phyloP scores from a whole-genome alignment of 2,113 vertebrate genomes.

The Lontra canadensis region DNA sequence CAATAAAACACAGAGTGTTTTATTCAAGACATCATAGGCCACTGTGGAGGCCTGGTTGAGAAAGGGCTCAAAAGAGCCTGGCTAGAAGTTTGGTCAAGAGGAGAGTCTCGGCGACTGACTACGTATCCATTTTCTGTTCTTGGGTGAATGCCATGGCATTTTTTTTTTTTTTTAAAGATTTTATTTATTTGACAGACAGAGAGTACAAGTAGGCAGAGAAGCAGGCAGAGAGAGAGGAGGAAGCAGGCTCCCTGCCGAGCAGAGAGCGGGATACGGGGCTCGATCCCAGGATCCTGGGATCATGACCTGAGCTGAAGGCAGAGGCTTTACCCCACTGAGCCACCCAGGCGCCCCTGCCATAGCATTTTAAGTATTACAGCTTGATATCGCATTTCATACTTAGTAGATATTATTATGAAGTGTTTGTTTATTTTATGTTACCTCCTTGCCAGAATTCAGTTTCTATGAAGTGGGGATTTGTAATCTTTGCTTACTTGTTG shows the following conservation, averaged over 20 bases:
- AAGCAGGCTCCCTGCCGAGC: too few species aligned
- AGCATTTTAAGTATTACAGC: not conserved
- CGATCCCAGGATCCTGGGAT: too few species aligned
- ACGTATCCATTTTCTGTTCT: not conserved
- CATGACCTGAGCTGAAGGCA: too few species aligned
- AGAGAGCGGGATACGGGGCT: too few species aligned
- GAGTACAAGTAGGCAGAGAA: too few species aligned
- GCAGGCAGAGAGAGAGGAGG: too few species aligned
- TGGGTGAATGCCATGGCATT: not conserved
- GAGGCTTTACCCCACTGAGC: too few species aligned
- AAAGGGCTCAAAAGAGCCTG: not conserved
- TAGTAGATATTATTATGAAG: not conserved
- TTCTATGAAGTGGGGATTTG: not conserved
- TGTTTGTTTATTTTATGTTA: not conserved
- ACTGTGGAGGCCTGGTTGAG: not conserved
- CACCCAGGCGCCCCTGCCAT: not conserved
- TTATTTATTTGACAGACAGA: too few species aligned
- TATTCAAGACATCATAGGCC: not conserved
- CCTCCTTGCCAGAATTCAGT: not conserved
- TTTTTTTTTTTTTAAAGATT: too few species aligned
- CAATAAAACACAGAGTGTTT: not conserved
- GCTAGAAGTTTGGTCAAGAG: not conserved
- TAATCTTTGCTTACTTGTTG: not conserved
- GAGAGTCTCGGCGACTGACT: not conserved
- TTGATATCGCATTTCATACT: not conserved